Conservation (phyloP, 1,140 invertebrate species). For the Solenopsis invicta region DNA sequence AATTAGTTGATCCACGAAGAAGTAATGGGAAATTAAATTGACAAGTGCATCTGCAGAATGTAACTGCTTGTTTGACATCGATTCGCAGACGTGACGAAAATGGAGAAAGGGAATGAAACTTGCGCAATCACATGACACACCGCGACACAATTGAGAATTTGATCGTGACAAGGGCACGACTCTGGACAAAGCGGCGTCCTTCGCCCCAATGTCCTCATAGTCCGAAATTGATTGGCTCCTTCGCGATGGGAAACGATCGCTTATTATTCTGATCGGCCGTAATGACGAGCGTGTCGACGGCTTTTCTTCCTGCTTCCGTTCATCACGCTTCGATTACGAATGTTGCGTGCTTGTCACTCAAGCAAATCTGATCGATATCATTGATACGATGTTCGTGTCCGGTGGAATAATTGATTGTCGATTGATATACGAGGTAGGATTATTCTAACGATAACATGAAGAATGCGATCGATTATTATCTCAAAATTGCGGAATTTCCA, state of each 20-base stretch:
- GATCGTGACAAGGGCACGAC: background rate
- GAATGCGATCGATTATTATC: slow-evolving; percentile 3
- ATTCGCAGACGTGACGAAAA: background rate
- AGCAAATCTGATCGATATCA: slow-evolving; percentile 27
- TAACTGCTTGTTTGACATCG: background rate
- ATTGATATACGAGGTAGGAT: background rate
- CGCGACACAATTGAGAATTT: slow-evolving; percentile 11
- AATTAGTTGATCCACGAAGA: background rate
- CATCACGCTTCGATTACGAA: slow-evolving; percentile 49
- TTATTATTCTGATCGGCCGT: slow-evolving; percentile 64
- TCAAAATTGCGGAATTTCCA: background rate
- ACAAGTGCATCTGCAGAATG: background rate
- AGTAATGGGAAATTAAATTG: background rate
- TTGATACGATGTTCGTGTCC: slow-evolving; percentile 6
- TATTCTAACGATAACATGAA: slow-evolving; percentile 5
- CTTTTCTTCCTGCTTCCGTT: slow-evolving; percentile 66
- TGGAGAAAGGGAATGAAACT: background rate
- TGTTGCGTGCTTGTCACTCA: slow-evolving; percentile 1
- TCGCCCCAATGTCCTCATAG: background rate
- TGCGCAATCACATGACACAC: slow-evolving; percentile 2
- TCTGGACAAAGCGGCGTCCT: slow-evolving; percentile 21
- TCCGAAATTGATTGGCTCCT: slow-evolving; percentile 13
- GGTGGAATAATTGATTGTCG: slow-evolving; percentile 35
- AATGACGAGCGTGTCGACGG: slow-evolving; percentile 58
- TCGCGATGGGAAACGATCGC: slow-evolving; percentile 17